Percentiles rank a stretch among this genome's conserved stretches.
These are phyloP conservation scores for Alligator sinensis DNA, from an alignment of 2,113 vertebrate species.

Conservation along the genomic window DNA sequence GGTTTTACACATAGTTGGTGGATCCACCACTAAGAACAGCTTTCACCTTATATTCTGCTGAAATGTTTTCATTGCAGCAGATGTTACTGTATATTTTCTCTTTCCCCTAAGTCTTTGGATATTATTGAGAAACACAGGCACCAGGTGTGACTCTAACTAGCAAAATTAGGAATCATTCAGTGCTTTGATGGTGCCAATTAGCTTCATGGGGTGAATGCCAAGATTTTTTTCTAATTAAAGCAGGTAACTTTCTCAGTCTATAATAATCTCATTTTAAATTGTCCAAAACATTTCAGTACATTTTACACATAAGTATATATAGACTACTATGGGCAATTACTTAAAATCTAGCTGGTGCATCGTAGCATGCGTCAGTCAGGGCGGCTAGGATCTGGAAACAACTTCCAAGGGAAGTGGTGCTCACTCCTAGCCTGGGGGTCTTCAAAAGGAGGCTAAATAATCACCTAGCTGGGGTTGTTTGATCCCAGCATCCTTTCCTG, in stretches of 20 bases:
- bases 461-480: too few relatives aligned
- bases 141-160: constrained; percentile 80
- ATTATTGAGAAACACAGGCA: constrained; percentile 13
- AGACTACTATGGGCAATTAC: background rate
- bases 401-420: too few relatives aligned
- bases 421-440: too few relatives aligned
- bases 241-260: constrained; percentile 61
- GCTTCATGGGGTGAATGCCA: constrained; percentile 61
- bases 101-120: constrained; percentile 39
- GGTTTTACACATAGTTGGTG: fast-evolving
- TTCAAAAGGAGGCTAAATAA: too few relatives aligned
- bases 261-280: constrained; percentile 71
- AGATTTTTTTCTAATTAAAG: constrained; percentile 71
- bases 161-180: constrained; percentile 71
- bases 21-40: background rate
- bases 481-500: too few relatives aligned
- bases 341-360: background rate
- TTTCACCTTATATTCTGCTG: background rate
- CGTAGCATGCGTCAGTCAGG: background rate
- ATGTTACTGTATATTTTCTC: constrained; percentile 52
- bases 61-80: constrained; percentile 38
- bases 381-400: too few relatives aligned
- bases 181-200: constrained; percentile 77
- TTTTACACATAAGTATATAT: background rate
- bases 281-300: constrained; percentile 42